Base-by-base conservation (phyloP, 2,113 vertebrate genomes). In the Lycaon pictus region DNA sequence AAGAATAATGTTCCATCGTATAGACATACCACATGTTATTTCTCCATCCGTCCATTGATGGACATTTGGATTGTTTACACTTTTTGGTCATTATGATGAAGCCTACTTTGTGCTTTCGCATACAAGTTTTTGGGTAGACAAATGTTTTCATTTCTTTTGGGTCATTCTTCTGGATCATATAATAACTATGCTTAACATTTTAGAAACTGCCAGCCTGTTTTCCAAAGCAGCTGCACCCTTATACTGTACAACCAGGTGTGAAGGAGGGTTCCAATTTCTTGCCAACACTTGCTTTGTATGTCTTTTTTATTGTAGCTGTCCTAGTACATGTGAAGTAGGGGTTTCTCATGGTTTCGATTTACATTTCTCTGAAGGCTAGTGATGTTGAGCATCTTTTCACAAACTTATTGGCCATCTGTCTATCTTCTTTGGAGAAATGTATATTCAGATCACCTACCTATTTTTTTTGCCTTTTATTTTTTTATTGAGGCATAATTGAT, bases 161-260 rank as follows among this genome's bases (percentile, higher is more conserved):
- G 32, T n/a, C 32, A 17, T n/a, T n/a, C 32, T 69, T 69, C 37
- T 86, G 37, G 37, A 32, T 87, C 62, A 53, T 80, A 25, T 19
- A 63, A 43, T 87, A 80, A 53, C 22, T 58, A 35, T n/a, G 62
- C 5, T 95, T 71, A 86, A 95, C 82, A 71, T 69, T 84, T 93
- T 80, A 72, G 56, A 17, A 88, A 60, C 62, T 79, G 43, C 69
- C 77, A 69, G 55, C 58, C 6, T 89, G 48, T 15, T 93, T 89
- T 53, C 23, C 48, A 56, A 76, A 84, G 29, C 1, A 16, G 35
- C 11, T 91, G 32, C 23, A 63, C 9, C 25, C 27, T 86, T 71
- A n/a, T 37, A 67, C 25, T 19, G 55, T 83, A 67, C 2, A 43
- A 53, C 19, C 23, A 71, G 35, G 32, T 62, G 11, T 43, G 60